Conservation (phyloP, 2,888 invertebrate genomes). For the Drosophila eohydei region DNA sequence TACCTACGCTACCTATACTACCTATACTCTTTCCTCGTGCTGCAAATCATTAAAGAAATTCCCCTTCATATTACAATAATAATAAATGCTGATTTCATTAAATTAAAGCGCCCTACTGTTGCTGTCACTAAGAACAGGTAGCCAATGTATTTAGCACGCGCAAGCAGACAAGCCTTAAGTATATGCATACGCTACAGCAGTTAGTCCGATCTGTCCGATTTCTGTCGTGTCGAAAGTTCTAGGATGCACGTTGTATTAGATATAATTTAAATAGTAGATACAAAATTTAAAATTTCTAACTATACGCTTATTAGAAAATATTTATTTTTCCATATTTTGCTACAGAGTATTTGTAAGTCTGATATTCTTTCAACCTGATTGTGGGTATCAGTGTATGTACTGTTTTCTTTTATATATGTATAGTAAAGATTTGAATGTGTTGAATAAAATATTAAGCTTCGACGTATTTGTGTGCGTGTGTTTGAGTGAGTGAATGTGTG, state of each 20-base stretch:
- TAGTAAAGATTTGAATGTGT: conserved; percentile 8
- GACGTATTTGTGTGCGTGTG: conserved; percentile 2
- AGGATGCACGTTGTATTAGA: not conserved
- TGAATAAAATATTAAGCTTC: conserved; percentile 19
- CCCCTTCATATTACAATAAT: not conserved
- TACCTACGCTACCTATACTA: not conserved
- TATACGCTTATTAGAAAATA: not conserved
- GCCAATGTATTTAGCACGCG: not conserved
- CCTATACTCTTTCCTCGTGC: not conserved
- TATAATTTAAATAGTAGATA: not conserved
- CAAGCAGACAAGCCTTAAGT: not conserved
- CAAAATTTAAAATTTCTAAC: not conserved
- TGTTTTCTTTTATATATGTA: not conserved
- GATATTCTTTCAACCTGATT: too few species aligned
- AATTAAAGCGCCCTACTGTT: not conserved
- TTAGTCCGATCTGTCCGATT: not conserved
- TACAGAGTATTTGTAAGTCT: not conserved
- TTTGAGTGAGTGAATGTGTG: conserved; percentile 10
- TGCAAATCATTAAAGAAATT: not conserved
- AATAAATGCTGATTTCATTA: conserved; percentile 2
- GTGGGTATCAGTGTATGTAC: not conserved
- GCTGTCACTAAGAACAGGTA: not conserved
- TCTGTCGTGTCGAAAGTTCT: not conserved
- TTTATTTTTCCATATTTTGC: not conserved
- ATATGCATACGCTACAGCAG: not conserved